phyloP scores from a whole-genome alignment of 2,888 invertebrate species.

The Belgica antarctica region DNA sequence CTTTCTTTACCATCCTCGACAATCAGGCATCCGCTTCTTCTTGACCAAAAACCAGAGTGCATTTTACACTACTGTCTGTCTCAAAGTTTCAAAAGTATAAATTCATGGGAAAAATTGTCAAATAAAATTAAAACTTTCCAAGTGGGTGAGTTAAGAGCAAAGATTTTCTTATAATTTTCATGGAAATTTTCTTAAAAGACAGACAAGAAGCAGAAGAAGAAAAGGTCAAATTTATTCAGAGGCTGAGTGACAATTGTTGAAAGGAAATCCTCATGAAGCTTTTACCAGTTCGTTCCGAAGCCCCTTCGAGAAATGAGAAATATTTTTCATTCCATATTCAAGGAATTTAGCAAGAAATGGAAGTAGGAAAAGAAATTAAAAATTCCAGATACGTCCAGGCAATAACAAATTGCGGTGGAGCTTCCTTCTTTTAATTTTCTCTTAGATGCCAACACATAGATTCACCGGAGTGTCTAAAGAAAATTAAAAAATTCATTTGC shows the following conservation, averaged over 20 bases:
- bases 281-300: background rate
- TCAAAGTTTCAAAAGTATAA: background rate
- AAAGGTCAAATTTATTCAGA: slow-evolving; percentile 34
- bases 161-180: background rate
- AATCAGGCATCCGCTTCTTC: background rate
- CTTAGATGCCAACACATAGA: background rate
- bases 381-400: slow-evolving; percentile 29
- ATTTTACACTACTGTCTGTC: slow-evolving; percentile 20
- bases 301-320: background rate
- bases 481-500: slow-evolving; percentile 33
- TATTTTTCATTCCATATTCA: slow-evolving; percentile 6
- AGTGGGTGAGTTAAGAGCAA: background rate
- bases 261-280: slow-evolving; percentile 7
- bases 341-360: background rate
- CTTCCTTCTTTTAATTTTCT: background rate
- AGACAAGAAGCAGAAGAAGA: background rate
- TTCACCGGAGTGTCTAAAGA: background rate
- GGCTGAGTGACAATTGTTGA: slow-evolving; percentile 28
- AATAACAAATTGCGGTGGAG: slow-evolving; percentile 31
- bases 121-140: no score
- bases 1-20: slow-evolving; percentile 12
- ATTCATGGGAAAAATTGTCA: no score
- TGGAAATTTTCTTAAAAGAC: background rate
- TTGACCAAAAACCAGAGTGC: slow-evolving; percentile 19
- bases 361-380: slow-evolving; percentile 20